phyloP scores from a whole-genome alignment of 2,888 invertebrate genomes.

The Tenodera sinensis region DNA sequence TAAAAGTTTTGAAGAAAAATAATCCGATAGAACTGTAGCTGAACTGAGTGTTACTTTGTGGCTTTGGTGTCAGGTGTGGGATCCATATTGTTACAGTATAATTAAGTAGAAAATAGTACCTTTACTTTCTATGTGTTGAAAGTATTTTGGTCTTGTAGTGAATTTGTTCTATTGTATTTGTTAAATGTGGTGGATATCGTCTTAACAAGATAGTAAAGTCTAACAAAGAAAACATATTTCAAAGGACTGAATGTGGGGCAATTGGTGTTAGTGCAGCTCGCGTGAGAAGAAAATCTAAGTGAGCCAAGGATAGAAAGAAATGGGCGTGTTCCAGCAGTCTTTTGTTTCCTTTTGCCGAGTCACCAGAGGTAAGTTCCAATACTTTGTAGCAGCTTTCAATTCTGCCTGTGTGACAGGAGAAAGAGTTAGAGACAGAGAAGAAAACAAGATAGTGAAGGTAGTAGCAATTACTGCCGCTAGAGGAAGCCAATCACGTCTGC shows the following conservation, averaged over 20 bases:
- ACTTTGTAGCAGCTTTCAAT: neutral
- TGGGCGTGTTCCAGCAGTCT: neutral
- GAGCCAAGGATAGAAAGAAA: neutral
- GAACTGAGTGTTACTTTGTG: too few relatives aligned
- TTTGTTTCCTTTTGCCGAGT: neutral
- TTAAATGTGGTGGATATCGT: too few relatives aligned
- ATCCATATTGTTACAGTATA: too few relatives aligned
- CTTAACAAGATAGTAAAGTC: too few relatives aligned
- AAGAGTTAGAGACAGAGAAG: neutral
- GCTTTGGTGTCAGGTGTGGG: too few relatives aligned
- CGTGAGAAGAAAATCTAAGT: neutral
- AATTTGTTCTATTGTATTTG: too few relatives aligned
- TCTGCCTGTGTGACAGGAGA: neutral
- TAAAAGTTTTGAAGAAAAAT: too few relatives aligned
- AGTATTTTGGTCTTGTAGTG: too few relatives aligned
- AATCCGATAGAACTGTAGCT: too few relatives aligned
- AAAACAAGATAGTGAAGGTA: neutral
- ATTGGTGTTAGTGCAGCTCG: neutral
- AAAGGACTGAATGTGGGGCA: neutral
- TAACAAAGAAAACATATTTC: neutral
- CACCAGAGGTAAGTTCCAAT: neutral
- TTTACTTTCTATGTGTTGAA: too few relatives aligned
- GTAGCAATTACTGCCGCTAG: neutral
- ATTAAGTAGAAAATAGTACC: too few relatives aligned
- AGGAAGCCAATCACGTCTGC: neutral